Evolutionary conservation across 2,113 vertebrate genomes (phyloP), one percentile per base, ranked within the genome.

Genomic region (Oreocharis arfaki): DNA sequence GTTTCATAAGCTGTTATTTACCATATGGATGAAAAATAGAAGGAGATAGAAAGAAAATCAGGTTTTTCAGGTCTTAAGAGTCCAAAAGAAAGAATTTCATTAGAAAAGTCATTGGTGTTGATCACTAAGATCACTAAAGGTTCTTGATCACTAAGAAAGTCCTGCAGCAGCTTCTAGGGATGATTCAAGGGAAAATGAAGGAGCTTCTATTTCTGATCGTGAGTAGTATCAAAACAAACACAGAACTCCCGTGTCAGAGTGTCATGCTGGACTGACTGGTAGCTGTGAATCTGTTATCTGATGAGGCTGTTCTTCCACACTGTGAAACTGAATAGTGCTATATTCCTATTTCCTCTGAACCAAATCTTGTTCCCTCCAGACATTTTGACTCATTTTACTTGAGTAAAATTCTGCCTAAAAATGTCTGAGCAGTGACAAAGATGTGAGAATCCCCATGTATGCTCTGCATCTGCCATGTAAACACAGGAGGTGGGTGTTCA

Each of bases 1-100:
- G 57, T 91, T 95, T 92, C 44, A n/a, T 94, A 95, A 93, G 41
- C 32, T 89, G 35, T 73, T 84, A 41, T 83, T 93, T 84, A 57
- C 65, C 28, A 28, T 35, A 71, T 35, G 69, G 64, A n/a, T 65
- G 24, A 73, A 93, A 87, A 76, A 53, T 6, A 71, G 46, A 4
- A 90, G 46, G 10, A 37, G 17, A 52, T 9, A 30, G 18, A 75
- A 93, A 91, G 32, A 64, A 71, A 59, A 68, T 24, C 0, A 6
- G 2, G 0, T 26, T 65, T 95, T 86, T 52, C 56, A 49, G 46
- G 46, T 65, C 76, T 63, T 60, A 23, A 23, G 28, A 39, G 9
- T 84, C 21, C 19, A 59, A 80, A 44, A 52, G 56, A 68, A 12
- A 76, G 6, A 79, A 49, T n/a, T 85, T 39, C 3, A 44, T 71